A percentile compares a stretch with the other conserved stretches of the same genome.
phyloP scores from a whole-genome alignment of 1,140 invertebrate species.

The Cherax destructor region DNA sequence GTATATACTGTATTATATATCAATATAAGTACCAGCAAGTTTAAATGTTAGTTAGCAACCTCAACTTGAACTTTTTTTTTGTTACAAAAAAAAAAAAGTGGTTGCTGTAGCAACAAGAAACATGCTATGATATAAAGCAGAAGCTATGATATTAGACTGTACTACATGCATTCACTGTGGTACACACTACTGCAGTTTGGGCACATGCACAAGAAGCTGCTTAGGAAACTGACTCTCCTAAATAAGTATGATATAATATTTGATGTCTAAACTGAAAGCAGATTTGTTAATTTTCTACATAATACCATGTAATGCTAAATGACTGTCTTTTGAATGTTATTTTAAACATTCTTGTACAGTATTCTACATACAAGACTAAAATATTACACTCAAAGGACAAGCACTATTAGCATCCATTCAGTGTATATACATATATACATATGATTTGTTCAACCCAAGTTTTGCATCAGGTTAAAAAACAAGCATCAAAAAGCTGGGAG shows the following conservation, averaged over 20 bases:
- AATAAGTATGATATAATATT: neutral
- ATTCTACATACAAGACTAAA: neutral
- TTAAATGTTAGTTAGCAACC: neutral
- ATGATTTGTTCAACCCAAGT: slow-evolving; percentile 7
- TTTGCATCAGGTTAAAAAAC: slow-evolving; percentile 5
- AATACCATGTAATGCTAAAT: neutral
- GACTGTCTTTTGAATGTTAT: neutral
- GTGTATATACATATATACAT: neutral
- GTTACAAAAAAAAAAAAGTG: neutral
- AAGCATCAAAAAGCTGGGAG: slow-evolving; percentile 24
- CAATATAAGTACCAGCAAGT: neutral
- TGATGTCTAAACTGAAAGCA: neutral
- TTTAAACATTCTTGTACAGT: neutral
- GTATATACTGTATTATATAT: neutral
- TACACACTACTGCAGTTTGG: neutral
- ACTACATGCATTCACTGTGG: slow-evolving; percentile 27
- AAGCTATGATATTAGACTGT: neutral
- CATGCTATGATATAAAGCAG: neutral
- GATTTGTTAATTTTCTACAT: neutral
- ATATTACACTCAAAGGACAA: neutral
- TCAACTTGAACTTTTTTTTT: neutral
- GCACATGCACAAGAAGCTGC: slow-evolving; percentile 12
- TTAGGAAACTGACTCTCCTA: neutral
- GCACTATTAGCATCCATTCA: neutral
- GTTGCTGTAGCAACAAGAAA: neutral